Conservation (phyloP, 2,113 vertebrate species). For the Protobothrops mucrosquamatus region DNA sequence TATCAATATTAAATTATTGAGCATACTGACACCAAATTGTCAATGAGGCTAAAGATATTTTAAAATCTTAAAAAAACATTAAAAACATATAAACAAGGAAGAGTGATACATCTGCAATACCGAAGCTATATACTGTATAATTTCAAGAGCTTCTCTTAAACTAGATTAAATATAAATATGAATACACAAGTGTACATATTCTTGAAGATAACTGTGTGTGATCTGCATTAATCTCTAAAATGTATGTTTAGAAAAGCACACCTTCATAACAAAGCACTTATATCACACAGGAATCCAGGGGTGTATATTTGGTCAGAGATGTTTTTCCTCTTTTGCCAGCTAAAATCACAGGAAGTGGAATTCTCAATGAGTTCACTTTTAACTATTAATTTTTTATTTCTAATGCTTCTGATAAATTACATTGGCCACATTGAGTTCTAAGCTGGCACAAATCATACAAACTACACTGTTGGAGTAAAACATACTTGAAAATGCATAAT, state of each 20-base stretch:
- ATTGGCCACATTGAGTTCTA: slow-evolving; percentile 47
- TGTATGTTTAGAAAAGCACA: slow-evolving; percentile 12
- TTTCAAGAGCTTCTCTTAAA: slow-evolving; percentile 11
- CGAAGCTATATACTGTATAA: not conserved
- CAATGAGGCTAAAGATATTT: not conserved
- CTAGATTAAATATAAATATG: slow-evolving; percentile 24
- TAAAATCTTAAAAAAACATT: not conserved
- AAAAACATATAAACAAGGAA: slow-evolving; percentile 4
- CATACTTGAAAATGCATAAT: slow-evolving; percentile 57
- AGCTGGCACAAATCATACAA: slow-evolving; percentile 50
- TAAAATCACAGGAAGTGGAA: not conserved
- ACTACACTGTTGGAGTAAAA: slow-evolving; percentile 48
- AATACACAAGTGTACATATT: slow-evolving; percentile 28
- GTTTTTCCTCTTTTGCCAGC: slow-evolving; percentile 14
- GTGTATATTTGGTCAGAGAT: not conserved
- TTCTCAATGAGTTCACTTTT: slow-evolving; percentile 47
- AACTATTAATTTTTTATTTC: slow-evolving; percentile 56
- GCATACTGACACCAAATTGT: slow-evolving; percentile 2
- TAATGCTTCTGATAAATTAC: slow-evolving; percentile 59
- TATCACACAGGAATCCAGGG: slow-evolving; percentile 16
- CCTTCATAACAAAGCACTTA: slow-evolving; percentile 29
- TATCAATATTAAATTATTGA: not conserved
- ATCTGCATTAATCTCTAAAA: slow-evolving; percentile 33
- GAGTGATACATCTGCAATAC: slow-evolving; percentile 9
- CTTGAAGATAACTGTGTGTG: slow-evolving; percentile 23